Conservation (phyloP, 2,113 vertebrate genomes). For the Theropithecus gelada region DNA sequence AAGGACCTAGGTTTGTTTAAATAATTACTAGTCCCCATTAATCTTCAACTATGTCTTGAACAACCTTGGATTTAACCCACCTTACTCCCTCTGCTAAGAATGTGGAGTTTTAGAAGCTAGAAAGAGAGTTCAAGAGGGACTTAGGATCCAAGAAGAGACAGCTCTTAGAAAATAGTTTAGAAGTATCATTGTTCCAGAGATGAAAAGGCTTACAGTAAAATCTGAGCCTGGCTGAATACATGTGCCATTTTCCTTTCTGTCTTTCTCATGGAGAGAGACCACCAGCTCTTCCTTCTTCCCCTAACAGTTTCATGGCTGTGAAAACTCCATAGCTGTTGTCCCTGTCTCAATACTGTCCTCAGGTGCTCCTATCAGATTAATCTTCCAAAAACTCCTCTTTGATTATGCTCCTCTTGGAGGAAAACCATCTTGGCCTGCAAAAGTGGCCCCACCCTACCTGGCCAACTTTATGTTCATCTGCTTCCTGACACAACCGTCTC, state of each 20-base stretch:
- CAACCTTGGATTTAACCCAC: neutral
- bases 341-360: neutral
- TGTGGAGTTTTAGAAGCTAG: neutral
- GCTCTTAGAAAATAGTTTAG: neutral
- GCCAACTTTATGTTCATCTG: conserved; percentile 39
- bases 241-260: neutral
- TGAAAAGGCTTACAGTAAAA: neutral
- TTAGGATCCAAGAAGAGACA: neutral
- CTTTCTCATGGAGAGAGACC: neutral
- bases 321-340: neutral
- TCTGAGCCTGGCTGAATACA: neutral
- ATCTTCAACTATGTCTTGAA: neutral
- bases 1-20: neutral
- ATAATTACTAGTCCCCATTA: neutral
- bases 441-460: neutral
- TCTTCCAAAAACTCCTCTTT: neutral
- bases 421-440: neutral
- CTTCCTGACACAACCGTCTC: neutral
- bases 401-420: neutral
- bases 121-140: neutral
- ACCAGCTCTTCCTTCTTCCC: neutral
- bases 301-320: neutral
- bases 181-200: neutral
- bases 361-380: neutral
- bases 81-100: neutral